Percentiles rank a stretch among this genome's conserved stretches.
phyloP scores from a whole-genome alignment of 2,797 vertebrate species.

The Mareca strepera region DNA sequence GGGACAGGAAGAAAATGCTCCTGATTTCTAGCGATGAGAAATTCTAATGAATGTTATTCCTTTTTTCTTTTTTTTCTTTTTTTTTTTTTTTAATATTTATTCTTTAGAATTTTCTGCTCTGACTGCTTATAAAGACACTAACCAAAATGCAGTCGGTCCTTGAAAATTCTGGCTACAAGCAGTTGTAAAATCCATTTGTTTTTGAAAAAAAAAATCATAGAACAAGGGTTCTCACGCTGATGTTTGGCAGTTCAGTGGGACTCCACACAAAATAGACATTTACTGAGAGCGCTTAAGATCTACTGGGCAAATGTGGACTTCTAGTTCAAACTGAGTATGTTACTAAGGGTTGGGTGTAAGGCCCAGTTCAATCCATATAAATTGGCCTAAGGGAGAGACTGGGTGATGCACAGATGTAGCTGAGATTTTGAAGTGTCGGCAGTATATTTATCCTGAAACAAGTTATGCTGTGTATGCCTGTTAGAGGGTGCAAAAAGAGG shows the following conservation, averaged over 20 bases:
- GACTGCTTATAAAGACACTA: not conserved
- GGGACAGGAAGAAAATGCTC: not conserved
- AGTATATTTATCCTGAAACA: not conserved
- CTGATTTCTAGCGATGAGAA: not conserved
- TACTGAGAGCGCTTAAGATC: not conserved
- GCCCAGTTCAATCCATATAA: not conserved
- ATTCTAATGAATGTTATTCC: not conserved
- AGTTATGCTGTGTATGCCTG: not conserved
- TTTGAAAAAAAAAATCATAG: not conserved
- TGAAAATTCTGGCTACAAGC: not conserved
- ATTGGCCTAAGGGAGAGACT: not conserved
- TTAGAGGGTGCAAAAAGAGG: not conserved
- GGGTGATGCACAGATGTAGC: not conserved
- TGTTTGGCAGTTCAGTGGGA: not conserved
- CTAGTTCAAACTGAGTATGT: not conserved
- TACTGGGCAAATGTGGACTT: not conserved
- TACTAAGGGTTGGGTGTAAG: not conserved
- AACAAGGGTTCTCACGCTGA: not conserved
- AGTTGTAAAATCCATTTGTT: not conserved
- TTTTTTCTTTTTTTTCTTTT: not conserved
- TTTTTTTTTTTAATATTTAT: not conserved
- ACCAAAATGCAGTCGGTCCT: not conserved
- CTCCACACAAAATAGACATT: not conserved
- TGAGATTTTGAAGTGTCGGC: not conserved
- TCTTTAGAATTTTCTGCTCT: not conserved